phyloP scores from a whole-genome alignment of 2,888 invertebrate species.

The Leptogaster cylindrica region DNA sequence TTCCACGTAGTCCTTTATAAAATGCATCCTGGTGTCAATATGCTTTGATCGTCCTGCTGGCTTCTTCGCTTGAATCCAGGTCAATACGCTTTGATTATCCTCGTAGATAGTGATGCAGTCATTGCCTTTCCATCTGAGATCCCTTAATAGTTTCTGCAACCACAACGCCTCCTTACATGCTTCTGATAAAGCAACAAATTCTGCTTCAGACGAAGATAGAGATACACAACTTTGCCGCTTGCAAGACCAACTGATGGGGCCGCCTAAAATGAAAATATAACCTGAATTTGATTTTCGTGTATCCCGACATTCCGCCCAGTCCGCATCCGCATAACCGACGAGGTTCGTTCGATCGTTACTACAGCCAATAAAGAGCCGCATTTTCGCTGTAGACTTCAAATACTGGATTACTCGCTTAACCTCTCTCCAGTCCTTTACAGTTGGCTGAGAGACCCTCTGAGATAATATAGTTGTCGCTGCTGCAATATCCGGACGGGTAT shows the following conservation, averaged over 20 bases:
- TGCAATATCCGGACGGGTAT: constrained; percentile 49
- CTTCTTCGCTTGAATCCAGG: constrained; percentile 47
- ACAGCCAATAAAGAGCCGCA: constrained; percentile 25
- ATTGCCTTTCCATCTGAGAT: constrained; percentile 39
- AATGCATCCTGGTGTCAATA: too few species aligned
- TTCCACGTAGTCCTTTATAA: too few species aligned
- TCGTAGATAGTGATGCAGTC: constrained; percentile 48
- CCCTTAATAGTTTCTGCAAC: constrained; percentile 47
- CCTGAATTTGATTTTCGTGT: constrained; percentile 54
- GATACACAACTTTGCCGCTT: constrained; percentile 51
- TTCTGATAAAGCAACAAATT: constrained; percentile 48
- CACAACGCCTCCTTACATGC: constrained; percentile 50
- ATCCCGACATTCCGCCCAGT: constrained; percentile 53
- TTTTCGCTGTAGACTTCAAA: constrained; percentile 45
- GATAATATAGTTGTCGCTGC: constrained; percentile 48
- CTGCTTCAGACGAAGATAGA: constrained; percentile 49
- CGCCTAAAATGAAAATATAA: constrained; percentile 48
- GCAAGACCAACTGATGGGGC: constrained; percentile 51
- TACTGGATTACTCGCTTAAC: constrained; percentile 51
- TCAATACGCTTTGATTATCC: constrained; percentile 52
- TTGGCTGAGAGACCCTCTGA: constrained; percentile 50
- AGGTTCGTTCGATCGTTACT: constrained; percentile 3
- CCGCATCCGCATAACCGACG: constrained; percentile 52
- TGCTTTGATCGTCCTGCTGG: constrained; percentile 49
- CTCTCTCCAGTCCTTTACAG: constrained; percentile 51